Conservation (phyloP, 2,888 invertebrate species). For the Eupithecia insigniata region DNA sequence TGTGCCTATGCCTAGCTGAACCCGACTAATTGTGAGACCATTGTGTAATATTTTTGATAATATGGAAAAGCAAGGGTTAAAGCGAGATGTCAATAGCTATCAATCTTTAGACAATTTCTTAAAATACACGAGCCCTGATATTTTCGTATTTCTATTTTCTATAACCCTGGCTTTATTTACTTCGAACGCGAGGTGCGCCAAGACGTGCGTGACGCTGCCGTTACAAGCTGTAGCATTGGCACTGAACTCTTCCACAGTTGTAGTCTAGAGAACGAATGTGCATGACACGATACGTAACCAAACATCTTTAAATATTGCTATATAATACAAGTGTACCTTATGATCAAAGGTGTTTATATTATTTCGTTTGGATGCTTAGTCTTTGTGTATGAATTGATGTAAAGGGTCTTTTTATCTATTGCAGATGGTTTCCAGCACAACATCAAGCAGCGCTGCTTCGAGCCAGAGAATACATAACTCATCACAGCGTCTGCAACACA, state of each 20-base stretch:
- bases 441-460: slow-evolving; percentile 84
- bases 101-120: slow-evolving; percentile 51
- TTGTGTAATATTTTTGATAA: not conserved
- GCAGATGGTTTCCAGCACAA: slow-evolving; percentile 84
- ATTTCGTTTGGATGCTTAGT: slow-evolving; percentile 12
- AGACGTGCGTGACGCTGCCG: slow-evolving; percentile 76
- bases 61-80: slow-evolving; percentile 11
- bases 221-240: slow-evolving; percentile 77
- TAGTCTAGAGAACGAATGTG: slow-evolving; percentile 78
- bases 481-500: slow-evolving; percentile 81
- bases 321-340: slow-evolving; percentile 38
- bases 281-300: slow-evolving; percentile 57
- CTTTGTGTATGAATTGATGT: slow-evolving; percentile 12
- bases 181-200: slow-evolving; percentile 75
- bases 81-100: slow-evolving; percentile 51
- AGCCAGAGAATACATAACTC: slow-evolving; percentile 85
- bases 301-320: slow-evolving; percentile 27
- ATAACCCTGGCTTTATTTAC: slow-evolving; percentile 76
- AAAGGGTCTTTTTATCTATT: slow-evolving; percentile 43
- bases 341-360: slow-evolving; percentile 34
- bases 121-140: slow-evolving; percentile 62
- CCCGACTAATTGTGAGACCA: not conserved
- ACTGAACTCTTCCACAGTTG: slow-evolving; percentile 77
- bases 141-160: slow-evolving; percentile 74
- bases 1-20: not conserved